Base-by-base conservation (phyloP, 2,113 vertebrate species). In the Peromyscus leucopus region DNA sequence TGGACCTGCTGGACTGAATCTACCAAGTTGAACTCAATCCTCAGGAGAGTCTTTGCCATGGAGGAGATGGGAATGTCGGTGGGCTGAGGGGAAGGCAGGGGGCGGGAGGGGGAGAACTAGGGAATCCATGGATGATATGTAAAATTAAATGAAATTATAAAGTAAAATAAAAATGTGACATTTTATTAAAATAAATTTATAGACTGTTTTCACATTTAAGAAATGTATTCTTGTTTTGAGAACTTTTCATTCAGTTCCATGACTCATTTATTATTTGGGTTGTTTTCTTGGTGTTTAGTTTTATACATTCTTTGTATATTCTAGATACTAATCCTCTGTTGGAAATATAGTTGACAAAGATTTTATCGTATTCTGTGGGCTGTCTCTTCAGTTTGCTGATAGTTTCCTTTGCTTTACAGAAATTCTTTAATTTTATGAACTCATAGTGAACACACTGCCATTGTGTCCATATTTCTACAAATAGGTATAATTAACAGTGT, bases 171-270 rank as follows among this genome's bases (percentile, higher is more conserved):
- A 91, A 86, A 67, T 2, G n/a, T 90, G 71, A 80, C 21, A 9
- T 31, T 48, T 80, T 59, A 74, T 78, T 67, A 80, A 93, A 90
- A 93, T 79, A 90, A 65, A 83, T 69, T 55, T 31, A 86, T 19
- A 39, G 83, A 46, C 21, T 59, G 3, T 65, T 63, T 69, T 71
- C 92, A 69, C 28, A 93, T 48, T 19, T 71, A 63, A 1, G 28
- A 86, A 72, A 36, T 71, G 42, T 4, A 42, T 3, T 59, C 61
- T 39, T n/a, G 33, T 76, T 93, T 95, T 42, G n/a, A 63, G n/a
- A 84, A 42, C 22, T 84, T 63, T 91, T 67, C 74, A 93, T 86
- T n/a, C 67, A 72, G 89, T 67, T 36, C 1, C 59, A 63, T 63
- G 39, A 24, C 3, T 12, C 55, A 63, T 83, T 89, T 48, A 89